phyloP scores from a whole-genome alignment of 35 echinoderm and acorn worm species.

The Holothuria glaberrima region DNA sequence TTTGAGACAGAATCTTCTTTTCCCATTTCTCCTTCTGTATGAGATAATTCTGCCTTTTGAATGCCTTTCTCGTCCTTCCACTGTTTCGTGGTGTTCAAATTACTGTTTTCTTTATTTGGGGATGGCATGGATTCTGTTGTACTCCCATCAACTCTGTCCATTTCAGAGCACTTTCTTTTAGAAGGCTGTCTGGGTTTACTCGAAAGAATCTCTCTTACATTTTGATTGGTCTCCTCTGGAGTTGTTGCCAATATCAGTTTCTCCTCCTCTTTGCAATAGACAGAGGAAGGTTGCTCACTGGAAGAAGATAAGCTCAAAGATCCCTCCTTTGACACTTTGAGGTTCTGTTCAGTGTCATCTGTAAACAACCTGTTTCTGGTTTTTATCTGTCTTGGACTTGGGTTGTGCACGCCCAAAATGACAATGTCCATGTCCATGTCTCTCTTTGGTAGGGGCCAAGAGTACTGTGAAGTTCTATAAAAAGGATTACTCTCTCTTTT shows the following conservation, averaged over 20 bases:
- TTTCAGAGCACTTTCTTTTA: neutral
- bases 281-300: neutral
- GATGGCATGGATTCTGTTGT: neutral
- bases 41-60: neutral
- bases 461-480: conserved; percentile 1
- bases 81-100: neutral
- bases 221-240: too few species aligned
- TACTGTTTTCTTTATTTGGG: neutral
- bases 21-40: too few species aligned
- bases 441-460: conserved; percentile 4
- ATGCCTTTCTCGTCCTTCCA: neutral
- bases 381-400: neutral
- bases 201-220: too few species aligned
- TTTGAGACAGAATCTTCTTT: neutral
- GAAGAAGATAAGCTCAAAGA: neutral
- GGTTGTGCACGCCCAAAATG: neutral
- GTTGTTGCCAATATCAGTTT: too few species aligned
- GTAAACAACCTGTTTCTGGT: neutral
- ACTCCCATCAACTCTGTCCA: neutral
- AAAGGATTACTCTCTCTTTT: neutral
- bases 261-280: too few species aligned
- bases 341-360: neutral
- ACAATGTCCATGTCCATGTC: neutral
- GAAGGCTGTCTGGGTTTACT: too few species aligned
- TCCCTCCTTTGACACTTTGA: neutral